Evolutionary conservation across 37 sponge, comb jelly and placozoan genomes (phyloP).

Genomic region (Eunapius fragilis): DNA sequence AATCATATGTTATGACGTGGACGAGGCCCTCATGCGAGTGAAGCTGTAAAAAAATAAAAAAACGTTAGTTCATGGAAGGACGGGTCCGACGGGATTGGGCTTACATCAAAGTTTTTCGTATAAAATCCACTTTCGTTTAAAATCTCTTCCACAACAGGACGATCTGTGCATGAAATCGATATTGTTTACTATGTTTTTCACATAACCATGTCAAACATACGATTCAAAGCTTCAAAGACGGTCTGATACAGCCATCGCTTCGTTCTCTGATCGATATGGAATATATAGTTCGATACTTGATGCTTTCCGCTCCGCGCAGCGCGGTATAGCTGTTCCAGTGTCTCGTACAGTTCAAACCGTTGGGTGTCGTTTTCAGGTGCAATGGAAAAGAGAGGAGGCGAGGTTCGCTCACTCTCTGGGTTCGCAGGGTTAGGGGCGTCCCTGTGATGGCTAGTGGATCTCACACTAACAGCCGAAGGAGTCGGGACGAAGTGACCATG

Average conservation of each 20-base stretch:
- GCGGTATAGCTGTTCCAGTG: constrained; percentile 9
- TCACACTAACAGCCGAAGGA: background rate
- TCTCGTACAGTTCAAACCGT: constrained; percentile 13
- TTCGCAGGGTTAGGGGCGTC: background rate
- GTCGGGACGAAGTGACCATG: background rate
- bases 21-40: constrained; percentile 46
- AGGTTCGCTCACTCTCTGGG: background rate
- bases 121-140: constrained; percentile 67
- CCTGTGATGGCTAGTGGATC: background rate
- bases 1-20: constrained; percentile 65
- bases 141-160: constrained; percentile 33
- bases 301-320: constrained; percentile 6
- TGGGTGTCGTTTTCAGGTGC: background rate
- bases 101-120: constrained; percentile 50
- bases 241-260: constrained; percentile 44
- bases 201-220: constrained; percentile 22
- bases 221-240: constrained; percentile 42
- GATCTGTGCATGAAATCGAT: constrained; percentile 45
- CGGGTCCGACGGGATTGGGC: background rate
- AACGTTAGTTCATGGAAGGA: background rate
- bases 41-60: constrained; percentile 27
- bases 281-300: background rate
- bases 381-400: background rate
- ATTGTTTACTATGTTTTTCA: background rate
- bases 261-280: background rate